phyloP scores from a whole-genome alignment of 1,140 invertebrate genomes.

The Drosophila malerkotliana region DNA sequence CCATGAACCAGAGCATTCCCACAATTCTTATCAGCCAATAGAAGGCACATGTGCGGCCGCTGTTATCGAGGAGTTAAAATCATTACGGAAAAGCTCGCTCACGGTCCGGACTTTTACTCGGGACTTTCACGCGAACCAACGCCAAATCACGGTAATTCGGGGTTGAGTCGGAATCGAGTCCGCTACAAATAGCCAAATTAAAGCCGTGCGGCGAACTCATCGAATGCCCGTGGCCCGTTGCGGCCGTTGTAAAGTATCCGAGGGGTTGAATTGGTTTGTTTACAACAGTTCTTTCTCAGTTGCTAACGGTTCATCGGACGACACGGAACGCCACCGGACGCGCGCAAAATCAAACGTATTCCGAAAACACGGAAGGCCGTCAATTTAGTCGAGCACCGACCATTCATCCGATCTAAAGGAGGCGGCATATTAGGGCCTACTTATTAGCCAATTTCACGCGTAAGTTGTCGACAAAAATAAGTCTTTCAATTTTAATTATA shows the following conservation, averaged over 20 bases:
- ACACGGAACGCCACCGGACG: constrained; percentile 29
- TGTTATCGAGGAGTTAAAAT: constrained; percentile 35
- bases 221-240: neutral
- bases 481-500: constrained; percentile 32
- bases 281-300: constrained; percentile 45
- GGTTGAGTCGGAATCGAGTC: constrained; percentile 49
- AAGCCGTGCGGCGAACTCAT: constrained; percentile 9
- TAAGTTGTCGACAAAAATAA: constrained; percentile 53
- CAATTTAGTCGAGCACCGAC: constrained; percentile 2
- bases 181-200: constrained; percentile 65
- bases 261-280: constrained; percentile 83
- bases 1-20: constrained; percentile 7
- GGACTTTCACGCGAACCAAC: neutral
- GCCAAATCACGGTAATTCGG: constrained; percentile 40
- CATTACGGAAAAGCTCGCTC: constrained; percentile 59
- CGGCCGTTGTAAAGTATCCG: constrained; percentile 27
- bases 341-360: constrained; percentile 1
- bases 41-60: neutral
- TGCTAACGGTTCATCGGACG: constrained; percentile 66
- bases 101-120: constrained; percentile 38
- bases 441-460: constrained; percentile 64
- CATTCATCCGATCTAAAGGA: constrained; percentile 18
- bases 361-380: neutral
- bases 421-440: constrained; percentile 26
- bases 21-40: constrained; percentile 32